phyloP scores from a whole-genome alignment of 2,113 vertebrate genomes.

The Hypomesus transpacificus region DNA sequence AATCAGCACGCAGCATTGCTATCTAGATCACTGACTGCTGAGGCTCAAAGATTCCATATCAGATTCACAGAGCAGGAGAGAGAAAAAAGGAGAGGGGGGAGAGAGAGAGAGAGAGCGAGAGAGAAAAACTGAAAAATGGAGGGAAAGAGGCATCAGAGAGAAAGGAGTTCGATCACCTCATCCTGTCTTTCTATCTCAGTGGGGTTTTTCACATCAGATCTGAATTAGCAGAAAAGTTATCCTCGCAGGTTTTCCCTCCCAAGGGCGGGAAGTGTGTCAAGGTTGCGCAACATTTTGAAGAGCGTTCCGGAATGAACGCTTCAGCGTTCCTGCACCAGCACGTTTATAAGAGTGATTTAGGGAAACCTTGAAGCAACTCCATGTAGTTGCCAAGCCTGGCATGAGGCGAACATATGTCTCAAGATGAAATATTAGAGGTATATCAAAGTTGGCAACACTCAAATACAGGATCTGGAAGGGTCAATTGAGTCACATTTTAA shows the following conservation, averaged over 20 bases:
- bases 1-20: slow-evolving; percentile 10
- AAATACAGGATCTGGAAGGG: neutral
- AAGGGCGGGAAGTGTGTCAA: neutral
- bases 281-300: neutral
- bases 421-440: too few species aligned
- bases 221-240: neutral
- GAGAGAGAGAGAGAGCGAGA: neutral
- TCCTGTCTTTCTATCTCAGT: neutral
- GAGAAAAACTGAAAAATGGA: neutral
- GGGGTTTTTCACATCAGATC: neutral
- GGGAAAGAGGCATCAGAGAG: neutral
- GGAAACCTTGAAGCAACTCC: too few species aligned
- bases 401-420: too few species aligned
- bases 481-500: neutral
- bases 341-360: too few species aligned
- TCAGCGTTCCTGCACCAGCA: too few species aligned
- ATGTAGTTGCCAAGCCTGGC: too few species aligned
- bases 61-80: neutral
- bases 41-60: neutral
- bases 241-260: neutral
- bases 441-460: too few species aligned
- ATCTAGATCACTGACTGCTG: slow-evolving; percentile 7
- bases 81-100: neutral
- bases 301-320: neutral
- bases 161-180: neutral